phyloP scores from a whole-genome alignment of 2,113 vertebrate genomes.

The Fulmarus glacialis region DNA sequence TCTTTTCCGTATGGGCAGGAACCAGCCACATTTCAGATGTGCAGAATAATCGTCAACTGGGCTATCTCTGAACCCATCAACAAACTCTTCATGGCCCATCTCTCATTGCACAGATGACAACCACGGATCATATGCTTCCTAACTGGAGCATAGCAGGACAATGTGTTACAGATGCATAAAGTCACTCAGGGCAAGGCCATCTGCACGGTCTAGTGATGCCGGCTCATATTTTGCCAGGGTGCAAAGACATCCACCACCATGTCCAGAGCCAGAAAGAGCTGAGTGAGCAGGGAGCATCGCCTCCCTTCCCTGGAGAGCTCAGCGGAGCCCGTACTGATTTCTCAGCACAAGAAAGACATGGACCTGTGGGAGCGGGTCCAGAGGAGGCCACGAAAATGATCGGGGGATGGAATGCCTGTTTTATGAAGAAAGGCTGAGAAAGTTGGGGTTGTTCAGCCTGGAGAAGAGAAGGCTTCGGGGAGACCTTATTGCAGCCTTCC shows the following conservation, averaged over 20 bases:
- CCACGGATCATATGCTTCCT: background rate
- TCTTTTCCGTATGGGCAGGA: background rate
- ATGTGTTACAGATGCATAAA: background rate
- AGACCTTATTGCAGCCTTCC: too few species aligned
- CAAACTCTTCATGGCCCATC: background rate
- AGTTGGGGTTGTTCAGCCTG: too few species aligned
- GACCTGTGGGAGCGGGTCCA: too few species aligned
- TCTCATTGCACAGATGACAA: fast-evolving
- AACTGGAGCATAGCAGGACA: background rate
- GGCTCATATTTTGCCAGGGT: background rate
- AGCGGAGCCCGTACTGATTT: background rate
- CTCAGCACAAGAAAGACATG: too few species aligned
- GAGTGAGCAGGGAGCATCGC: background rate
- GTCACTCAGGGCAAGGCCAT: background rate
- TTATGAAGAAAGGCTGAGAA: too few species aligned
- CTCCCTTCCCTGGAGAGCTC: background rate
- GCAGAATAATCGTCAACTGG: background rate
- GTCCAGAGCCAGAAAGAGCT: background rate
- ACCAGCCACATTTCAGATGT: background rate
- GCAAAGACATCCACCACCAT: background rate
- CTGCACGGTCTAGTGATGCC: background rate
- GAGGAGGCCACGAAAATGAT: too few species aligned
- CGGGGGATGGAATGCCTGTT: too few species aligned
- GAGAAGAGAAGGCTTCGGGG: too few species aligned
- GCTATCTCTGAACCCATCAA: background rate